Evolutionary conservation across 2,888 invertebrate genomes (phyloP).

Genomic region (Bedellia somnulentella): DNA sequence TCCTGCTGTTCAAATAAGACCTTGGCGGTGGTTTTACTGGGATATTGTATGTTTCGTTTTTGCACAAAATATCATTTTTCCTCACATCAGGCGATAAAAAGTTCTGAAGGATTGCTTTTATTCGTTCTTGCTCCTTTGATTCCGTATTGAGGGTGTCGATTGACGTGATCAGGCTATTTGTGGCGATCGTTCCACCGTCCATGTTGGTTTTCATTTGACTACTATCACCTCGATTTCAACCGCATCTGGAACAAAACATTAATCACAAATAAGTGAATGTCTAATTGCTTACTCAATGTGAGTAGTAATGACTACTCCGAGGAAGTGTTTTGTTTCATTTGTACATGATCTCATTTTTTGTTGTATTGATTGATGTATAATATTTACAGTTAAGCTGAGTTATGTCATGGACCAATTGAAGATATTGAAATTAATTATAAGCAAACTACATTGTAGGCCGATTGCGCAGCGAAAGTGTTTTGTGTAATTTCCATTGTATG

Average conservation of each 20-base stretch:
- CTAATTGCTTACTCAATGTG: neutral
- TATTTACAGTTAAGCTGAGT: too few relatives aligned
- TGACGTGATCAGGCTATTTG: conserved; percentile 35
- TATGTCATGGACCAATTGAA: too few relatives aligned
- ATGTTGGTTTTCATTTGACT: conserved; percentile 42
- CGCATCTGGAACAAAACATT: conserved; percentile 45
- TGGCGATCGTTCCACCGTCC: conserved; percentile 39
- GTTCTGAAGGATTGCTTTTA: conserved; percentile 40
- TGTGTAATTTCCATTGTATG: conserved; percentile 13
- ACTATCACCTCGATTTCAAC: conserved; percentile 32
- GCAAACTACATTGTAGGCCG: conserved; percentile 15
- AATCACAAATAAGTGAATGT: conserved; percentile 7
- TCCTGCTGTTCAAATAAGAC: conserved; percentile 22
- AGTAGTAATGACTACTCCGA: too few relatives aligned
- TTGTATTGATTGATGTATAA: too few relatives aligned
- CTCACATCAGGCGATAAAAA: conserved; percentile 41
- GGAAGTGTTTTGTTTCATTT: too few relatives aligned
- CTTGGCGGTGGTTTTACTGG: conserved; percentile 30
- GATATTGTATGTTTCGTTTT: conserved; percentile 36
- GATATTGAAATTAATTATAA: too few relatives aligned
- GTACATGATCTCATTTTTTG: too few relatives aligned
- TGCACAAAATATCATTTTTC: conserved; percentile 47
- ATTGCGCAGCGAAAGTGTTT: conserved; percentile 17
- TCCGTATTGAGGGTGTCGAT: conserved; percentile 33
- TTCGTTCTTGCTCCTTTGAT: conserved; percentile 34